Percentiles rank a stretch among this genome's conserved stretches.
Evolutionary conservation across 2,888 invertebrate genomes (phyloP).

Genomic region (Clanis bilineata): DNA sequence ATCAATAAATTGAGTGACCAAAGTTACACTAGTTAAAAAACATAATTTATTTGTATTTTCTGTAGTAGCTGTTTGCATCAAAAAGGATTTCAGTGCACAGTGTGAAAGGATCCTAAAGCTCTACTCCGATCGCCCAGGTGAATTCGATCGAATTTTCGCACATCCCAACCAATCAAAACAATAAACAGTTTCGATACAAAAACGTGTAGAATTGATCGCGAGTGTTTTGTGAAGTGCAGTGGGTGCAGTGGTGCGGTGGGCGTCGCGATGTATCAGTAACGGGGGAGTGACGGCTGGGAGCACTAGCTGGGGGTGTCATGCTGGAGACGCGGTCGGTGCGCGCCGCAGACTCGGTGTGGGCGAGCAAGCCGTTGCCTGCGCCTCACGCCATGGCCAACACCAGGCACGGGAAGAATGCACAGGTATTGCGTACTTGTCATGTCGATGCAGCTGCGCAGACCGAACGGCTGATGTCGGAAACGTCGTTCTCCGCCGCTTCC

Average conservation of each 20-base stretch:
- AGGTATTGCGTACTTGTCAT: conserved; percentile 53
- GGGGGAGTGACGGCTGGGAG: conserved; percentile 46
- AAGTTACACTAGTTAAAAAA: conserved; percentile 21
- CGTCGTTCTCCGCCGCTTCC: background rate
- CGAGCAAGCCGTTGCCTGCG: conserved; percentile 83
- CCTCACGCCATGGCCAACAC: conserved; percentile 81
- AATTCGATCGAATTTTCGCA: conserved; percentile 67
- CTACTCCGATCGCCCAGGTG: conserved; percentile 36
- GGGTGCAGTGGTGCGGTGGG: conserved; percentile 26
- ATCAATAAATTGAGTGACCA: conserved; percentile 48
- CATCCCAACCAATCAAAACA: conserved; percentile 63
- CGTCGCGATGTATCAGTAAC: conserved; percentile 64
- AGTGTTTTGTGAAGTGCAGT: conserved; percentile 54
- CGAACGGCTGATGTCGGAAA: background rate
- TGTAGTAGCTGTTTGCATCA: background rate
- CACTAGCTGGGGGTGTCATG: conserved; percentile 81
- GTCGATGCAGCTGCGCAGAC: conserved; percentile 3
- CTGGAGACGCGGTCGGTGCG: conserved; percentile 88
- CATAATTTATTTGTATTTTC: background rate
- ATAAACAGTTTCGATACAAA: conserved; percentile 48
- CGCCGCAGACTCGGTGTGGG: conserved; percentile 87
- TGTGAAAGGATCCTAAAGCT: conserved; percentile 35
- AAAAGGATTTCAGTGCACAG: background rate
- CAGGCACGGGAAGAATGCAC: conserved; percentile 87
- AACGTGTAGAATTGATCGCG: conserved; percentile 40